Evolutionary conservation across 2,113 vertebrate genomes (phyloP), one percentile per base, ranked within the genome.

Genomic region (Salminus brasiliensis): DNA sequence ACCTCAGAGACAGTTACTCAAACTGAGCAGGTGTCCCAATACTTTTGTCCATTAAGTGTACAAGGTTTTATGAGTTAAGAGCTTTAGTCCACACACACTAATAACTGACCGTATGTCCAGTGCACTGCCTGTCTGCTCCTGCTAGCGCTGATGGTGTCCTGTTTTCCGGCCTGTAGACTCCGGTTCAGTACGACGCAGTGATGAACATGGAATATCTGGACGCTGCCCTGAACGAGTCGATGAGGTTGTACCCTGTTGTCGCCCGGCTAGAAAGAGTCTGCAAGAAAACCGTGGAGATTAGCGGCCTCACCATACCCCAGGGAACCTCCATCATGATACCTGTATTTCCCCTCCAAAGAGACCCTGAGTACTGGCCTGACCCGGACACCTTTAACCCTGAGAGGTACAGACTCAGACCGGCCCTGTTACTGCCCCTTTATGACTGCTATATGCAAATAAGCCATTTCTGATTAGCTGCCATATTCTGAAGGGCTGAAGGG

Each of bases 161-260:
- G 15, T 13, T 29, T 36, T n/a, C 36, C 15, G 60, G 15, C 0
- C 10, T 29, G 5, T 27, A 97, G 94, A 81, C 81, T n/a, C 2
- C 52, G 12, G 89, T 89, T 59, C 93, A 80, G 0, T 96, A 95
- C 18, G 86, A 80, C 0, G 0, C 21, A 0, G 0, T 96, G 81
- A 78, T 79, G 69, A 89, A 94, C 83, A 94, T 97, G 94, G 94
- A 96, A 2, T 96, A 95, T 78, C 87, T 97, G 4, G 92, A 97
- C 16, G 95, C 93, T 91, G 94, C 93, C 15, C 27, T 96, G 74
- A 95, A 89, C 0, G 94, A 98, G 85, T 74, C 88, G 0, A 83
- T 94, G 45, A 81, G 92, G 16, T 78, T 97, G 9, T 96, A 80
- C 13, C 94, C 95, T 0, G 0, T 63, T 0, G 73, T 0, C 0